A percentile compares a stretch with the other conserved stretches of the same genome.
Conservation (phyloP, 2,113 vertebrate genomes). For the Protobothrops mucrosquamatus region DNA sequence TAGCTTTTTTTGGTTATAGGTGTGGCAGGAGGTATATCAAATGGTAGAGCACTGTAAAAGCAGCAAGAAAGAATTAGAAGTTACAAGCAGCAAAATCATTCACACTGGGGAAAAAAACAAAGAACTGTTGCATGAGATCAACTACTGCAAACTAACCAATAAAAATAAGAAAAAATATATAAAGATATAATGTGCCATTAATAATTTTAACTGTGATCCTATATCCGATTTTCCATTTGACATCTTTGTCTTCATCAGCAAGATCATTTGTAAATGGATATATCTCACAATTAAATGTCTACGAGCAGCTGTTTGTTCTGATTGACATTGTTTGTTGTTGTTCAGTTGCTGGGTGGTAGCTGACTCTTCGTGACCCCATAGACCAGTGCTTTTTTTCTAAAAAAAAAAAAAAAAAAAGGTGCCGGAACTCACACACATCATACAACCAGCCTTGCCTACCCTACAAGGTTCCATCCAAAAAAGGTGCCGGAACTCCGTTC, state of each 20-base stretch:
- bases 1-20: constrained; percentile 78
- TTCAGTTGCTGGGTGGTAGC: too few relatives aligned
- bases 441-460: too few relatives aligned
- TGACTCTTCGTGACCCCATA: too few relatives aligned
- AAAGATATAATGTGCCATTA: background rate
- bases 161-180: background rate
- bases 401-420: too few relatives aligned
- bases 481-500: too few relatives aligned
- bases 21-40: constrained; percentile 45
- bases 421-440: too few relatives aligned
- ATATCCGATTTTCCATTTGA: background rate
- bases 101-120: background rate
- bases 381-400: too few relatives aligned
- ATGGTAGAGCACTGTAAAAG: constrained; percentile 69
- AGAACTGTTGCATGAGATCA: background rate
- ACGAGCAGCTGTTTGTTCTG: background rate
- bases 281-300: background rate
- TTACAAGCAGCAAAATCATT: background rate
- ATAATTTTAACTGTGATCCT: background rate
- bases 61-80: constrained; percentile 3
- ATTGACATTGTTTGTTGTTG: background rate
- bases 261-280: background rate
- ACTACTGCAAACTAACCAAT: background rate
- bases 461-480: too few relatives aligned
- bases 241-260: background rate